A percentile compares a stretch with the other conserved stretches of the same genome.
Evolutionary conservation across 1,140 invertebrate species (phyloP).

Genomic region (Drosophila nasuta): DNA sequence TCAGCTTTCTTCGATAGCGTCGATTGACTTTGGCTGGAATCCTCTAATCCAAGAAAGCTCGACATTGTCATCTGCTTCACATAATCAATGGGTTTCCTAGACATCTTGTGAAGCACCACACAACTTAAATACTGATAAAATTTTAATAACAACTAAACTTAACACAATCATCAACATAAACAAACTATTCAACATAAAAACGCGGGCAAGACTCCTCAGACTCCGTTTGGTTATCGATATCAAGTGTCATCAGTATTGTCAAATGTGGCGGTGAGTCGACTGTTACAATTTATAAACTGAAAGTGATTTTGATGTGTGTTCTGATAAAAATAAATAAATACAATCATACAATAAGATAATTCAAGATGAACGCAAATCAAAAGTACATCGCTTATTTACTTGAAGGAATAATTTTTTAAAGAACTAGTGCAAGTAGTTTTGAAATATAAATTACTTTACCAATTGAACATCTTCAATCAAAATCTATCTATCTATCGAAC

Average conservation of each 20-base stretch:
- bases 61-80: constrained; percentile 39
- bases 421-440: no score
- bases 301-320: no score
- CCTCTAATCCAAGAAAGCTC: constrained; percentile 34
- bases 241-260: constrained; percentile 1
- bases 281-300: no score
- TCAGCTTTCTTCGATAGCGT: constrained; percentile 8
- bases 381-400: no score
- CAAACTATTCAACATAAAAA: constrained; percentile 32
- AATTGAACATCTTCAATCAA: no score
- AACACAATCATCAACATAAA: constrained; percentile 12
- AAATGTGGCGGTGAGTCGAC: background rate
- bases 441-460: no score
- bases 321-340: no score
- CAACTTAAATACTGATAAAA: background rate
- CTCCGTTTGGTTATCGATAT: background rate
- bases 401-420: no score
- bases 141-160: constrained; percentile 1
- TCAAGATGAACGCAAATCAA: no score
- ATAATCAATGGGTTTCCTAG: constrained; percentile 22
- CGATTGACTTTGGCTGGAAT: constrained; percentile 39
- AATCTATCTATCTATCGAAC: background rate
- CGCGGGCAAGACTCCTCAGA: constrained; percentile 23
- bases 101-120: constrained; percentile 19
- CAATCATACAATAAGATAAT: no score